Evolutionary conservation across 2,113 vertebrate genomes (phyloP).

Genomic region (Sinocyclocheilus anophthalmus): DNA sequence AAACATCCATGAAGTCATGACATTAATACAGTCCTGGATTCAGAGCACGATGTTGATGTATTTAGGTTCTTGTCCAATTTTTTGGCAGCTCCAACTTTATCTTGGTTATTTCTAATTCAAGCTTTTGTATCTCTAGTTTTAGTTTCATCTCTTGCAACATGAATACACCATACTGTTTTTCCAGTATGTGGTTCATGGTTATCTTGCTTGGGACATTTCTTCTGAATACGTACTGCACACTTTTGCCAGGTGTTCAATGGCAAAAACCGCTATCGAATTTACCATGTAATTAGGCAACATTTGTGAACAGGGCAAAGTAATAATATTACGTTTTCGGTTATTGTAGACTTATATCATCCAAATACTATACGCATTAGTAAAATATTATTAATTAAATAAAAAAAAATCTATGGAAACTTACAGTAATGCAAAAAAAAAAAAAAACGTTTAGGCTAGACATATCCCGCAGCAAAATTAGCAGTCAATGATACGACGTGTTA

Average conservation of each 20-base stretch:
- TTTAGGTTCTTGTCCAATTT: background rate
- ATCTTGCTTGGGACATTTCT: background rate
- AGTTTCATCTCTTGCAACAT: conserved; percentile 3
- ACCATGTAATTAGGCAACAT: background rate
- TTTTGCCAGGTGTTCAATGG: background rate
- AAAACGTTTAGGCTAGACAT: too few species aligned
- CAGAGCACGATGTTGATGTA: background rate
- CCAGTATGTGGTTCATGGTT: background rate
- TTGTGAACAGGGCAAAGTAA: background rate
- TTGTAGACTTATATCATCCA: background rate
- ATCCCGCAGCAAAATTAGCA: too few species aligned
- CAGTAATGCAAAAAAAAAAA: too few species aligned
- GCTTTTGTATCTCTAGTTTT: conserved; percentile 17
- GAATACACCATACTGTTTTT: conserved; percentile 1
- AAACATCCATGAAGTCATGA: background rate
- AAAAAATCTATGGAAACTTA: background rate
- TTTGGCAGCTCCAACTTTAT: conserved; percentile 11
- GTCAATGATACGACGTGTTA: too few species aligned
- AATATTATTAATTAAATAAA: background rate
- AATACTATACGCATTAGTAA: background rate
- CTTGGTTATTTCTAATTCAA: conserved; percentile 17
- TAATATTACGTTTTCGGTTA: background rate
- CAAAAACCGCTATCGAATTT: background rate
- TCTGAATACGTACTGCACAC: background rate
- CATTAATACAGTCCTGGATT: background rate